Base-by-base conservation (phyloP, 2,113 vertebrate species). In the Atherinomorus stipes region DNA sequence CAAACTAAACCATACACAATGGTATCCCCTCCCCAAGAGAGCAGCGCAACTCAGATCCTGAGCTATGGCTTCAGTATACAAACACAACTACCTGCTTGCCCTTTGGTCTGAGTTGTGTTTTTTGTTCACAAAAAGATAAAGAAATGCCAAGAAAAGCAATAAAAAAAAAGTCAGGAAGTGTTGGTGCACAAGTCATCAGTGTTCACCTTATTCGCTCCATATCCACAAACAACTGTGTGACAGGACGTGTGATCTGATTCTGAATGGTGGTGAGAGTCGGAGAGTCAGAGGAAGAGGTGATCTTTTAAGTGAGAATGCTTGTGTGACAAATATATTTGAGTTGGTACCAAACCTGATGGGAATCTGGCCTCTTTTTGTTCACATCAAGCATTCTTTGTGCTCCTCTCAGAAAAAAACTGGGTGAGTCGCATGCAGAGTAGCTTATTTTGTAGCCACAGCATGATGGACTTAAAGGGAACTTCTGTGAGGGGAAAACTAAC, bases 211-310 rank as follows among this genome's bases (percentile, higher is more conserved):
- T n/a, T n/a, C n/a, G 51, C 25, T 74, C 31, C 31, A 34, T 49
- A 37, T 49, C 68, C 9, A 8, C 31, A 34, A 4, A 34, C 61
- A 21, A 61, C 69, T 81, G 78, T 84, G 73, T 52, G 73, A 64
- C 42, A 50, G 58, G 34, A 53, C 89, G 92, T 88, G 85, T 87
- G 90, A 90, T 81, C 73, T 85, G 38, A 88, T 88, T 90, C 84
- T 81, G 53, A 53, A 68, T 66, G 52, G 58, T 34, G 56, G 23
- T 23, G 63, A 64, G 67, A 64, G 38, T 4, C 57, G 60, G 64
- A 56, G 74, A 78, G 65, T 40, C 50, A 76, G 47, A n/a, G 77
- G 88, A 69, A 58, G 74, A 15, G 7, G 25, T 54, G 60, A 44
- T 56, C n/a, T 72, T 80, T 74, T 23, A 77, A 85, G 26, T n/a